A percentile compares a stretch with the other conserved stretches of the same genome.
Evolutionary conservation across 2,888 invertebrate genomes (phyloP).

Genomic region (Pimpla rufipes): DNA sequence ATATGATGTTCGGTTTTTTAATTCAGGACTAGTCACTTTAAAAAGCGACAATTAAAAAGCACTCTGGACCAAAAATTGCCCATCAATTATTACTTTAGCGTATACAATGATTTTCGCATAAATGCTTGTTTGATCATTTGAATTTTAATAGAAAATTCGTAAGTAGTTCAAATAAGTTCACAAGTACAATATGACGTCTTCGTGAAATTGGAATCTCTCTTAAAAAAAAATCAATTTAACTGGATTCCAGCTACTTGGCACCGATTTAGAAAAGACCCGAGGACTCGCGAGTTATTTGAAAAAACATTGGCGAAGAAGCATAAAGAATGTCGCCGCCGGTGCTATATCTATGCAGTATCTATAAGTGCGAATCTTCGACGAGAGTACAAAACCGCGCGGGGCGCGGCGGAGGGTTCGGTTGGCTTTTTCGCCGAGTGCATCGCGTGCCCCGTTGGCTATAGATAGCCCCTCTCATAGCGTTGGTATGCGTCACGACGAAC

Average conservation of each 20-base stretch:
- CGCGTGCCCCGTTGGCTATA: conserved; percentile 76
- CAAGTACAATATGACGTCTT: too few relatives aligned
- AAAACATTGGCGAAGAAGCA: background rate
- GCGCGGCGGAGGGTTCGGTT: conserved; percentile 52
- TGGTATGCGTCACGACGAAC: conserved; percentile 72
- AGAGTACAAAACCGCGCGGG: conserved; percentile 20
- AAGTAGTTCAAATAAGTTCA: too few relatives aligned
- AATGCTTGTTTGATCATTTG: background rate
- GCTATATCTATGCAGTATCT: conserved; percentile 26
- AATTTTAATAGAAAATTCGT: too few relatives aligned
- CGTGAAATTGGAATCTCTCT: too few relatives aligned
- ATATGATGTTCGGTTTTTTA: too few relatives aligned
- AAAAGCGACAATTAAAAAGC: too few relatives aligned
- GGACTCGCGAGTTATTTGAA: background rate
- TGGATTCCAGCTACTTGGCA: background rate
- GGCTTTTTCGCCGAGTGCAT: conserved; percentile 66
- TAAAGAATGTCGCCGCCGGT: background rate
- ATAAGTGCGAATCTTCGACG: conserved; percentile 32
- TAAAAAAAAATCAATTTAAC: too few relatives aligned
- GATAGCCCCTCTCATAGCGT: conserved; percentile 73
- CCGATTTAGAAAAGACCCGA: background rate
- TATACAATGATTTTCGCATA: too few relatives aligned
- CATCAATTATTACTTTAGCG: background rate
- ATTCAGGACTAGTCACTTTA: too few relatives aligned
- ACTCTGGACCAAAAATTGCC: too few relatives aligned